Conservation (phyloP, 2,888 invertebrate species). For the Melieria picta region DNA sequence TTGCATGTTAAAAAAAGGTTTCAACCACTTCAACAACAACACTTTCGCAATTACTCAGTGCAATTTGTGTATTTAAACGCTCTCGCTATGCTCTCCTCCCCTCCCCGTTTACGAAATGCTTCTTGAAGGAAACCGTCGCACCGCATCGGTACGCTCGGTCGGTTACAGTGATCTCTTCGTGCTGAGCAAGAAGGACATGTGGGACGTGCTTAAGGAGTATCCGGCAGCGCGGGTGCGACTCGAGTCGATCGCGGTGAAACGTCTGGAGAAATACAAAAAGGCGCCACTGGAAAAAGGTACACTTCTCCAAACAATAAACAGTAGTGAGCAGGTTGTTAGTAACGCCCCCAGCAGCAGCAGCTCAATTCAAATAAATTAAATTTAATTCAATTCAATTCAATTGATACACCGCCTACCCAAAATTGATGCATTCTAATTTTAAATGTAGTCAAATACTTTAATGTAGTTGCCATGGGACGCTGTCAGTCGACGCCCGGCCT, state of each 20-base stretch:
- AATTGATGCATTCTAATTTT: conserved; percentile 41
- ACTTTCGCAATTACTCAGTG: too few species aligned
- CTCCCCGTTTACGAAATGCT: too few species aligned
- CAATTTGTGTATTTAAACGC: not conserved
- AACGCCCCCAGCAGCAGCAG: too few species aligned
- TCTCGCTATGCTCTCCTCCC: not conserved
- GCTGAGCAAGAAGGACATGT: conserved; percentile 98
- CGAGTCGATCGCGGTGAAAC: conserved; percentile 96
- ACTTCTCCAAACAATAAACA: conserved; percentile 35
- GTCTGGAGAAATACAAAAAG: conserved; percentile 96
- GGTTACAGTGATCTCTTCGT: conserved; percentile 99
- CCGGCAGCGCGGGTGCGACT: conserved; percentile 92
- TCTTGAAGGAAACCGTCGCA: conserved; percentile 91
- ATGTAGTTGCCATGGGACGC: conserved; percentile 90
- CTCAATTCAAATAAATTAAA: too few species aligned
- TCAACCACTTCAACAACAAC: too few species aligned
- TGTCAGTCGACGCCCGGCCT: conserved; percentile 96
- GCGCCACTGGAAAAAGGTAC: conserved; percentile 92
- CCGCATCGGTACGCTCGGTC: conserved; percentile 97
- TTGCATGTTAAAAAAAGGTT: too few species aligned
- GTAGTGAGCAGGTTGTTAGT: conserved; percentile 37
- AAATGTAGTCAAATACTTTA: conserved; percentile 67
- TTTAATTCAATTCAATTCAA: conserved; percentile 14
- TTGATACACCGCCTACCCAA: conserved; percentile 16
- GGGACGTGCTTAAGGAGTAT: conserved; percentile 98